Evolutionary conservation across 2,113 vertebrate species (phyloP), one percentile per base, ranked within the genome.

Genomic region (Indicator maculatus): DNA sequence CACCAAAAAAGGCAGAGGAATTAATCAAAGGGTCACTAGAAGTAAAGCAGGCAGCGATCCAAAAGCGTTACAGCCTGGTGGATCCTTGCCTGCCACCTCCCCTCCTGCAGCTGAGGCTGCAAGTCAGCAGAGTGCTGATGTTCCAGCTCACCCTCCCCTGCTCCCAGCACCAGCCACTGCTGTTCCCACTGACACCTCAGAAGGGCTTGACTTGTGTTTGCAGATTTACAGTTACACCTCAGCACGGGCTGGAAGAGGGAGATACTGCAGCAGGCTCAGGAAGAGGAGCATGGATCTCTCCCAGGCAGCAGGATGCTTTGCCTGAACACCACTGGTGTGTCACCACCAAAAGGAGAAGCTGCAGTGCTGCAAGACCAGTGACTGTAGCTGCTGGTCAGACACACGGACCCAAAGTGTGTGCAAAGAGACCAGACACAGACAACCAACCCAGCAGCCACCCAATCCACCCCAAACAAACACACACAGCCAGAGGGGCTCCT

Each of bases 1-100:
- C 95, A 93, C 96, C 50, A 52, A 89, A 97, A 86, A 92, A 92
- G 78, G 96, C 72, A 94, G 94, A 90, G 50, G 93, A 83, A 95
- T 97, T 89, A 96, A 95, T 90, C 82, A 91, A 94, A 97, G 94
- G 94, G 89, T 27, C 95, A 95, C 44, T 72, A 90, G 90, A 93
- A 96, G 83, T 58, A 78, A 94, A 91, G 80, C 77, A 92, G 55
- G 81, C 89, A 89, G 93, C 97, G 96, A 96, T 65, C 89, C 94
- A 90, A 86, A 96, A 95, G 88, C 61, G 88, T 86, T 72, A 88
- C 70, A 78, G 33, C n/a, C 61, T 7, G 65, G 71, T 71, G 73
- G 88, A 91, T 75, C 90, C 69, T 78, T 86, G 76, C 90, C 87
- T 44, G 18, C 7, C 63, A 74, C 12, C 80, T 86, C 80, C 75